Conservation (phyloP, 2,888 invertebrate genomes). For the Tachina fera region DNA sequence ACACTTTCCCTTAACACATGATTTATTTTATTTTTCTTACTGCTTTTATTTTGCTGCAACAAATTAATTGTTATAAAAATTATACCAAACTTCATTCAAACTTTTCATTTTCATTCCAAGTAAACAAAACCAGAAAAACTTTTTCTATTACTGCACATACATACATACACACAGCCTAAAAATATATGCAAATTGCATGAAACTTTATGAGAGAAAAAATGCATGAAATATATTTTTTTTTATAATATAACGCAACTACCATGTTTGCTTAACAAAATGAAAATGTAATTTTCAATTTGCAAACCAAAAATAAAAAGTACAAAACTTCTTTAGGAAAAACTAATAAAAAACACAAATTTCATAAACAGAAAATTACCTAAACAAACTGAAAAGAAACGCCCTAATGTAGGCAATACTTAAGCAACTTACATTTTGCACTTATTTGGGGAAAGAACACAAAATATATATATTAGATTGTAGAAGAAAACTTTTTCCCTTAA, state of each 20-base stretch:
- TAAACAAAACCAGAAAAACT: slow-evolving; percentile 56
- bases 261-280: slow-evolving; percentile 62
- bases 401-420: slow-evolving; percentile 56
- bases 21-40: background rate
- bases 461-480: background rate
- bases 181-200: slow-evolving; percentile 64
- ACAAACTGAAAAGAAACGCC: slow-evolving; percentile 57
- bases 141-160: slow-evolving; percentile 56
- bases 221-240: no score
- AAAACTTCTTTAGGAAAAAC: slow-evolving; percentile 47
- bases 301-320: slow-evolving; percentile 8
- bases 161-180: slow-evolving; percentile 35
- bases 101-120: slow-evolving; percentile 35
- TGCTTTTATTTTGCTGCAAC: slow-evolving; percentile 13
- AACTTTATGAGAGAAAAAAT: slow-evolving; percentile 21
- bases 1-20: background rate
- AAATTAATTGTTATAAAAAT: slow-evolving; percentile 55
- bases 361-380: slow-evolving; percentile 62
- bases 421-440: slow-evolving; percentile 44
- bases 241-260: slow-evolving; percentile 28
- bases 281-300: slow-evolving; percentile 67
- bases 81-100: slow-evolving; percentile 36
- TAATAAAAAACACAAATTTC: slow-evolving; percentile 55
- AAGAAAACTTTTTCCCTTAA: slow-evolving; percentile 33
- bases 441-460: background rate